phyloP scores from a whole-genome alignment of 2,888 invertebrate genomes.

The Acanthosepion esculentum region DNA sequence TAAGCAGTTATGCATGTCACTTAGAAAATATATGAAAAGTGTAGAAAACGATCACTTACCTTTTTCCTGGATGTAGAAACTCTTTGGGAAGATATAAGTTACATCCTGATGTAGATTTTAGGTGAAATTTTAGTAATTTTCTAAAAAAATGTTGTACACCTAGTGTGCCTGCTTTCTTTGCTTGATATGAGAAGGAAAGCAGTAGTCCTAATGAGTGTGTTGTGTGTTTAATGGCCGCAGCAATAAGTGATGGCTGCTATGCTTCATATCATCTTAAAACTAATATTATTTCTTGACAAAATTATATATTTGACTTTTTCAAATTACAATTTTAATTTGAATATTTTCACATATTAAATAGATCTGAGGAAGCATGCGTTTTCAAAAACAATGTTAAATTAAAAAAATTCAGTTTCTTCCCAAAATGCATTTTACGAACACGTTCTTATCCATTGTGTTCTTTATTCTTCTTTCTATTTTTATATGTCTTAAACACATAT shows the following conservation, averaged over 20 bases:
- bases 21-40: not conserved
- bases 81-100: not conserved
- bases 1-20: not conserved
- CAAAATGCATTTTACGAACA: not conserved
- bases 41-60: not conserved
- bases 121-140: not conserved
- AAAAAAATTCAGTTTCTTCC: not conserved
- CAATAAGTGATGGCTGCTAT: not conserved
- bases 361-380: not conserved
- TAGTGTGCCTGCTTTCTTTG: not conserved
- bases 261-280: not conserved
- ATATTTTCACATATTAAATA: not conserved
- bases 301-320: not conserved
- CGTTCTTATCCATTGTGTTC: not conserved
- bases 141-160: not conserved
- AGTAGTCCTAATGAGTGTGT: not conserved
- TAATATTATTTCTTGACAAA: not conserved
- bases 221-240: not conserved
- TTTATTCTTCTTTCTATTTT: slow-evolving; percentile 6
- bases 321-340: not conserved
- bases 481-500: too few relatives aligned
- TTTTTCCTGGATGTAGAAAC: not conserved
- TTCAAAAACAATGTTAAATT: not conserved
- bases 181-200: not conserved
- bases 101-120: not conserved